These are phyloP conservation scores for Pristis pectinata DNA, from an alignment of 2,797 vertebrate species.

Conservation along the genomic window DNA sequence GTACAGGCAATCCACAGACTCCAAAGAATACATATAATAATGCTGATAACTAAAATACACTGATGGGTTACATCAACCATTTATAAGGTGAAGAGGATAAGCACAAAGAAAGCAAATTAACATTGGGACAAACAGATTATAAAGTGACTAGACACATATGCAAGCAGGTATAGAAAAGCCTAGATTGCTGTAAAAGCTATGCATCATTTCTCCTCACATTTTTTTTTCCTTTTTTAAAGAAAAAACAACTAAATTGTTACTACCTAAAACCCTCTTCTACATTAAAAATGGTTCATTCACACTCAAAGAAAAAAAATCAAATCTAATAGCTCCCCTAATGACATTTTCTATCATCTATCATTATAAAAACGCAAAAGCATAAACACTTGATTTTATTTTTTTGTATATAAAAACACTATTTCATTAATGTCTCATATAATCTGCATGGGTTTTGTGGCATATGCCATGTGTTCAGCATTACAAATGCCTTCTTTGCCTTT, in stretches of 20 bases:
- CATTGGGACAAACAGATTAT: slow-evolving; percentile 66
- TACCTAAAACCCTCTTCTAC: slow-evolving; percentile 68
- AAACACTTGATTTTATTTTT: slow-evolving; percentile 49
- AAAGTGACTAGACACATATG: slow-evolving; percentile 88
- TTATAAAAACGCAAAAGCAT: slow-evolving; percentile 63
- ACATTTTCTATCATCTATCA: slow-evolving; percentile 57
- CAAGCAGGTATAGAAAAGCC: slow-evolving; percentile 69
- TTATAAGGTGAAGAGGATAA: slow-evolving; percentile 69
- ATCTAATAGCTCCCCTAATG: slow-evolving; percentile 62
- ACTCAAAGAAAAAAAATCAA: slow-evolving; percentile 53
- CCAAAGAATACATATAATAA: slow-evolving; percentile 55
- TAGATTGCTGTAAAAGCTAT: slow-evolving; percentile 60
- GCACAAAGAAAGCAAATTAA: slow-evolving; percentile 59
- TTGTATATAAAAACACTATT: slow-evolving; percentile 67
- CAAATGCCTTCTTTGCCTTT: slow-evolving; percentile 58
- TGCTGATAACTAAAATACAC: slow-evolving; percentile 60
- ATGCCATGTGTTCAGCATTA: slow-evolving; percentile 56
- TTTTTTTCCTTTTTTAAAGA: slow-evolving; percentile 46
- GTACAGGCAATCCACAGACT: slow-evolving; percentile 62
- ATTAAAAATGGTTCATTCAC: slow-evolving; percentile 61
- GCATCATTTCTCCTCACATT: slow-evolving; percentile 39
- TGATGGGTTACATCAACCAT: slow-evolving; percentile 61
- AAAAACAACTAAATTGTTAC: slow-evolving; percentile 46
- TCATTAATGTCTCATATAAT: slow-evolving; percentile 62
- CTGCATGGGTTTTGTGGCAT: slow-evolving; percentile 60